Evolutionary conservation across 2,797 vertebrate species (phyloP).

Genomic region (Merluccius polli): DNA sequence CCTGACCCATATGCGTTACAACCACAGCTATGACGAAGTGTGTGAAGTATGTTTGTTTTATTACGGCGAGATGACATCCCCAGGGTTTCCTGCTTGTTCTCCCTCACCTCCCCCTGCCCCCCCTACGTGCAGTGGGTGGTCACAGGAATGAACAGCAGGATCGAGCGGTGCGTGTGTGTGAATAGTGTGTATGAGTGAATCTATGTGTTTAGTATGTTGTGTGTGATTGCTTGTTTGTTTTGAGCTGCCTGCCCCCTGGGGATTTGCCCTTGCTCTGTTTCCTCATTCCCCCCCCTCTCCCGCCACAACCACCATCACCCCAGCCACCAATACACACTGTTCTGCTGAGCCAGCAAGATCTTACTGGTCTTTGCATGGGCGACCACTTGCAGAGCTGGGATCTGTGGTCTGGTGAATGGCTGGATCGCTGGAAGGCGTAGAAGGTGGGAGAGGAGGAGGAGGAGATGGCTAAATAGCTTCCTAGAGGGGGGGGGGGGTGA

Average conservation of each 20-base stretch:
- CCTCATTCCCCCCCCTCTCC: slow-evolving; percentile 9
- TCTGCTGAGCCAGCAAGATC: slow-evolving; percentile 56
- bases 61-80: slow-evolving; percentile 41
- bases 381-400: slow-evolving; percentile 38
- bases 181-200: slow-evolving; percentile 33
- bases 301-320: no score
- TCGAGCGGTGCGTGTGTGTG: background rate
- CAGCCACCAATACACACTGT: no score
- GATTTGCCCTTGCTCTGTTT: slow-evolving; percentile 45
- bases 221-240: background rate
- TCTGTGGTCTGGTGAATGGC: background rate
- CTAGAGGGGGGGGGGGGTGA: slow-evolving; percentile 22
- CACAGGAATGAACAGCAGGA: background rate
- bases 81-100: slow-evolving; percentile 40
- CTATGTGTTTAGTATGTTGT: background rate
- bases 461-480: slow-evolving; percentile 24
- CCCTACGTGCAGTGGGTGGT: background rate
- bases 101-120: slow-evolving; percentile 6
- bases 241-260: background rate
- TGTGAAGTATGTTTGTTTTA: slow-evolving; percentile 39
- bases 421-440: background rate
- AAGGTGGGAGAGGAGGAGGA: slow-evolving; percentile 11
- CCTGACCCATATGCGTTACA: slow-evolving; percentile 12
- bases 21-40: slow-evolving; percentile 29
- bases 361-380: slow-evolving; percentile 40